These are phyloP conservation scores for Hiodon tergisus DNA, from an alignment of 2,113 vertebrate genomes.

Conservation along the genomic window DNA sequence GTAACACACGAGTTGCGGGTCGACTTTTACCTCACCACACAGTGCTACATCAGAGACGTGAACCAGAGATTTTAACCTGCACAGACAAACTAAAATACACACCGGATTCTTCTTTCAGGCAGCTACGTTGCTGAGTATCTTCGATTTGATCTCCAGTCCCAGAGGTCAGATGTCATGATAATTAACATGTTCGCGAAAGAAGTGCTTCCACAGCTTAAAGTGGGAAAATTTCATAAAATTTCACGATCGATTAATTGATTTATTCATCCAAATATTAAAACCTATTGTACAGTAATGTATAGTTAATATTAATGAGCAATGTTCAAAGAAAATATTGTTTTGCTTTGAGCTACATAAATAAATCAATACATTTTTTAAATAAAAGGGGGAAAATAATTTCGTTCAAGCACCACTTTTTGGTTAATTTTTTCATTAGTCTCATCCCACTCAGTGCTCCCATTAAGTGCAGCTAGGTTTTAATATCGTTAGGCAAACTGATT, in stretches of 20 bases:
- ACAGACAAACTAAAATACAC: too few relatives aligned
- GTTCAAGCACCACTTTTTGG: background rate
- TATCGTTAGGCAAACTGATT: background rate
- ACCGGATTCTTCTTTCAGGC: too few relatives aligned
- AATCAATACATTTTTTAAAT: background rate
- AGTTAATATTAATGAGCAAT: background rate
- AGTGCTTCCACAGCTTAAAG: background rate
- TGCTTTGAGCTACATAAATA: too few relatives aligned
- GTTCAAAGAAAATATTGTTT: too few relatives aligned
- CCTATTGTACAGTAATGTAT: background rate
- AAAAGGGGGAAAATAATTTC: background rate
- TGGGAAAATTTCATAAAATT: background rate
- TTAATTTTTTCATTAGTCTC: conserved; percentile 8
- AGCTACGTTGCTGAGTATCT: background rate
- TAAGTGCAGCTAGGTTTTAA: background rate
- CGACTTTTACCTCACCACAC: background rate
- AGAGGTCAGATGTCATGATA: background rate
- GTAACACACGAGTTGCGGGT: background rate
- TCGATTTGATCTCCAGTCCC: background rate
- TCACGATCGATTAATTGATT: too few relatives aligned
- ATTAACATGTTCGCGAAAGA: background rate
- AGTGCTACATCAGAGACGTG: too few relatives aligned
- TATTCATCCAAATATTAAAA: background rate
- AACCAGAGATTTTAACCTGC: too few relatives aligned
- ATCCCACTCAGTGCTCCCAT: background rate